These are phyloP conservation scores for Alligator sinensis DNA, from an alignment of 2,113 vertebrate species.

Conservation along the genomic window DNA sequence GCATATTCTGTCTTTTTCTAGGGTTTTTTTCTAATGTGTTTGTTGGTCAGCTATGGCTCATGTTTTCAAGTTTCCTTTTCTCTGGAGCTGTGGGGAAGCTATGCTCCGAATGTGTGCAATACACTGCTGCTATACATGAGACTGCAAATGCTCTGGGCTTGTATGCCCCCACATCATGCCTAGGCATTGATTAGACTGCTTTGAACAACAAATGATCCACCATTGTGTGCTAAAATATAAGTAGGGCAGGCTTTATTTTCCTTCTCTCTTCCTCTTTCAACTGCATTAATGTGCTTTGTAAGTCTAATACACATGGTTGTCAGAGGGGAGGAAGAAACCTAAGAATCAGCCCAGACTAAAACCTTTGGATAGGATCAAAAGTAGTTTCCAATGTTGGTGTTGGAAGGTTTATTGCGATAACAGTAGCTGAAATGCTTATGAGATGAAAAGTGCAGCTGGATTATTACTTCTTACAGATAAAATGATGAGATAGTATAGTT, in stretches of 20 bases:
- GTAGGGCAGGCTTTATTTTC: fast-evolving
- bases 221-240: fast-evolving
- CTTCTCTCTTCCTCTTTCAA: not conserved
- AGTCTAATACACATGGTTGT: not conserved
- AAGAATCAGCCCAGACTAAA: not conserved
- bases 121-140: not conserved
- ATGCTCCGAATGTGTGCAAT: not conserved
- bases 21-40: not conserved
- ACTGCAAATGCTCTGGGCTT: not conserved
- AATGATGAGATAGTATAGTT: not conserved
- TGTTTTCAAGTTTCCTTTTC: not conserved
- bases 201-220: not conserved
- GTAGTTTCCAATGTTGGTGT: not conserved
- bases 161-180: not conserved
- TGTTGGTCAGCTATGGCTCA: not conserved
- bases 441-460: not conserved
- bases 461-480: not conserved
- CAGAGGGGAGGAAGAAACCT: not conserved
- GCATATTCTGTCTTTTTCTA: not conserved
- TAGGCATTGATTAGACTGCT: not conserved
- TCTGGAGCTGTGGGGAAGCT: not conserved
- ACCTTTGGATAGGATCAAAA: not conserved
- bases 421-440: not conserved
- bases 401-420: not conserved
- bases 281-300: fast-evolving